phyloP scores from a whole-genome alignment of 2,113 vertebrate genomes.

The Thryonomys swinderianus region DNA sequence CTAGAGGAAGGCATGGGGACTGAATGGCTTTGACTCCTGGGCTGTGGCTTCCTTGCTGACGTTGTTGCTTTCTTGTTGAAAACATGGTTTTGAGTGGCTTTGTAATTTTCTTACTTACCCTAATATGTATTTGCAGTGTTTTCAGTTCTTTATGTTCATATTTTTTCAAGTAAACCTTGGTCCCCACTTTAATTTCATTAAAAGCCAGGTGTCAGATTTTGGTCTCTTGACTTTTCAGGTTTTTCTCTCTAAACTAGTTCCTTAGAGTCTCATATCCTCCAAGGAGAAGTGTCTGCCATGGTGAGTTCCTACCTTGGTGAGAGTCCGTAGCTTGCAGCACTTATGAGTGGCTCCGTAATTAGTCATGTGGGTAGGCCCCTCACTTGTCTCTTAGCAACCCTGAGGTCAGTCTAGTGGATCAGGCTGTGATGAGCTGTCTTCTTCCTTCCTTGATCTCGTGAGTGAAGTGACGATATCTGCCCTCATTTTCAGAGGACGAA shows the following conservation, averaged over 20 bases:
- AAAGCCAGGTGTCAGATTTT: not conserved
- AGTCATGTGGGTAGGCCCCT: not conserved
- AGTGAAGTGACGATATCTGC: not conserved
- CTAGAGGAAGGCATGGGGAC: not conserved
- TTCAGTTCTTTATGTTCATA: not conserved
- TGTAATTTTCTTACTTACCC: not conserved
- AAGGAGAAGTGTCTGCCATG: not conserved
- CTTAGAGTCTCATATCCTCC: not conserved
- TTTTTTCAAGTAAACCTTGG: not conserved
- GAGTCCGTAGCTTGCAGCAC: no score
- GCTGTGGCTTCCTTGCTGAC: not conserved
- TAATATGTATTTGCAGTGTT: not conserved
- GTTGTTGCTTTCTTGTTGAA: not conserved
- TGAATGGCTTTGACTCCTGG: not conserved
- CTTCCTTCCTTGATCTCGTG: not conserved
- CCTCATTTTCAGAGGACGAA: not conserved
- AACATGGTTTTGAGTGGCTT: not conserved
- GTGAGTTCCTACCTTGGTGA: not conserved
- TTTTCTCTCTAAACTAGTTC: not conserved
- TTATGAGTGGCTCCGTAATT: not conserved
- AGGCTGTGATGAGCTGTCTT: not conserved
- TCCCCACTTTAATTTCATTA: not conserved
- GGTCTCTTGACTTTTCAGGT: not conserved
- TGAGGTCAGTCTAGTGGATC: not conserved
- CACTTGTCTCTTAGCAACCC: accelerated